phyloP scores from a whole-genome alignment of 2,888 invertebrate species.

The Volucella bombylans region DNA sequence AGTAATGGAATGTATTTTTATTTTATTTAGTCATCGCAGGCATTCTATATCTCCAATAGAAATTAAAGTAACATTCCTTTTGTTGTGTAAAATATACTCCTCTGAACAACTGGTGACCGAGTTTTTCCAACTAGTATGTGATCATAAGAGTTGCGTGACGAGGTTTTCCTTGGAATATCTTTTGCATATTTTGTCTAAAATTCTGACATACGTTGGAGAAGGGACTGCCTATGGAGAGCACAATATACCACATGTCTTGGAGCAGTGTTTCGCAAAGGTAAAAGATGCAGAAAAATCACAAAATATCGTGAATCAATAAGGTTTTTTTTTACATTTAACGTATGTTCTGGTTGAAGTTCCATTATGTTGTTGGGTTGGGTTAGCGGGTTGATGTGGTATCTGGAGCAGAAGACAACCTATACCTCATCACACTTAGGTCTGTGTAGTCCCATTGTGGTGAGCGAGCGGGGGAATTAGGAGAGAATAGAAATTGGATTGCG shows the following conservation, averaged over 20 bases:
- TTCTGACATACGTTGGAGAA: constrained; percentile 81
- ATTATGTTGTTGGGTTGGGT: no score
- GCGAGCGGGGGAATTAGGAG: no score
- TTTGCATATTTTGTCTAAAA: constrained; percentile 79
- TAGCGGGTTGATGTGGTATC: not conserved
- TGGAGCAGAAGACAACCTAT: not conserved
- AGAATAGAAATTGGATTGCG: no score
- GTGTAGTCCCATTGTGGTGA: no score
- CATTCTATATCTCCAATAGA: constrained; percentile 81
- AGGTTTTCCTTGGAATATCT: constrained; percentile 80
- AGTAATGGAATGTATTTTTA: not conserved
- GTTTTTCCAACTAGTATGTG: constrained; percentile 78
- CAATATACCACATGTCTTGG: constrained; percentile 78
- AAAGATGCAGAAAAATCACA: constrained; percentile 3
- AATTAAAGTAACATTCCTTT: constrained; percentile 80
- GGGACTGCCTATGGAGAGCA: constrained; percentile 79
- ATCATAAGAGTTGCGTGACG: constrained; percentile 78
- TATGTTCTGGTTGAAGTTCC: no score
- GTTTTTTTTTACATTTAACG: no score
- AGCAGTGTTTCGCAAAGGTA: constrained; percentile 79
- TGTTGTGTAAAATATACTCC: constrained; percentile 79
- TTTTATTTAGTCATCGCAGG: constrained; percentile 77
- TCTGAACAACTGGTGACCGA: constrained; percentile 79
- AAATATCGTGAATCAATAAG: no score
- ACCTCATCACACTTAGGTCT: no score